These are phyloP conservation scores for Ennomos erosarius DNA, from an alignment of 2,888 invertebrate genomes.

Conservation along the genomic window DNA sequence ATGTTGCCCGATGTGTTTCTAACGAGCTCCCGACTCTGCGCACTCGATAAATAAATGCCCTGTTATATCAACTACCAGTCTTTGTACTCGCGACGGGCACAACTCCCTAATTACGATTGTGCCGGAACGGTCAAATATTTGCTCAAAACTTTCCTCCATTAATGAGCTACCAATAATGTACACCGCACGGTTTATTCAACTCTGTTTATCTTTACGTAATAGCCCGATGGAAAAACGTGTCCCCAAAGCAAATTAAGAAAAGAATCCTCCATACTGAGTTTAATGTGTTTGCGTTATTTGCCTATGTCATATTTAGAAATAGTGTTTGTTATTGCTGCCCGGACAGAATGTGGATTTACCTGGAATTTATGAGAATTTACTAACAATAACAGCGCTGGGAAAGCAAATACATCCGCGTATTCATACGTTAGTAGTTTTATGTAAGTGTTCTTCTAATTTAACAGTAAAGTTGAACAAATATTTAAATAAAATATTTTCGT, in stretches of 20 bases:
- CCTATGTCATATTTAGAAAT: constrained; percentile 62
- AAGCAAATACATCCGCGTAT: constrained; percentile 64
- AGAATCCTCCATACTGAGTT: constrained; percentile 52
- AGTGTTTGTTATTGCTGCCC: constrained; percentile 68
- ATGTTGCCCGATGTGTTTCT: constrained; percentile 77
- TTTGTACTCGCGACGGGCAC: constrained; percentile 64
- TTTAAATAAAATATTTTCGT: constrained; percentile 43
- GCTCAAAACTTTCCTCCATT: constrained; percentile 79
- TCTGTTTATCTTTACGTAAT: constrained; percentile 69
- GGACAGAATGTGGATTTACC: constrained; percentile 62
- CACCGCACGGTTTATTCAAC: constrained; percentile 60
- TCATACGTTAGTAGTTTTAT: constrained; percentile 35
- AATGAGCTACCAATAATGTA: constrained; percentile 80
- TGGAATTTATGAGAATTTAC: constrained; percentile 70
- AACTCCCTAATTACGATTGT: constrained; percentile 75
- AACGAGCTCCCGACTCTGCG: constrained; percentile 69
- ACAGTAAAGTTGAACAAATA: constrained; percentile 55
- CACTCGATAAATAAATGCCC: constrained; percentile 67
- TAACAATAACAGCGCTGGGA: constrained; percentile 73
- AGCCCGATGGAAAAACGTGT: constrained; percentile 56
- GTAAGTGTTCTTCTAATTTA: constrained; percentile 53
- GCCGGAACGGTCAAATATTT: constrained; percentile 79
- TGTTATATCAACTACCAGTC: constrained; percentile 80
- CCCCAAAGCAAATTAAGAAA: constrained; percentile 64
- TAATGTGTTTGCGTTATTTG: constrained; percentile 68